phyloP scores from a whole-genome alignment of 2,113 vertebrate species.

The Cololabis saira region DNA sequence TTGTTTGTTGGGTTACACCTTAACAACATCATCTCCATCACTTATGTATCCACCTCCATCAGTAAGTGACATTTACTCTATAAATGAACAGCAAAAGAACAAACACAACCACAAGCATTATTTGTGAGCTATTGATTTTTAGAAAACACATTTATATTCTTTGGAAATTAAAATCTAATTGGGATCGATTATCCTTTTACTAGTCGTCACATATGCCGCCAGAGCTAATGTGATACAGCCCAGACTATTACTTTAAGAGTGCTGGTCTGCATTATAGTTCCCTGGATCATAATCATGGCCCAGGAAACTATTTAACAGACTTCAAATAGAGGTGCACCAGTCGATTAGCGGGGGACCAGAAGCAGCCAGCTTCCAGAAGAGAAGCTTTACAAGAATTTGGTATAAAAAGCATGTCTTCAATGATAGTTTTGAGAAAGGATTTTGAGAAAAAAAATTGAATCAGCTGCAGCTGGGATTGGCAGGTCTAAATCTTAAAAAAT shows the following conservation, averaged over 20 bases:
- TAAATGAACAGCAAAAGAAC: conserved; percentile 17
- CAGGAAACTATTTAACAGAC: no score
- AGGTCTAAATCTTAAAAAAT: no score
- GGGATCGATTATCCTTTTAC: not conserved
- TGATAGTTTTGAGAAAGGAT: no score
- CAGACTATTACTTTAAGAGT: not conserved
- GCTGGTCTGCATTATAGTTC: no score
- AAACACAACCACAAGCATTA: conserved; percentile 4
- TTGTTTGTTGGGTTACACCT: conserved; percentile 23
- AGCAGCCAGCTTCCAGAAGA: no score
- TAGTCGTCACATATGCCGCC: not conserved
- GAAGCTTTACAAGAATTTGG: no score
- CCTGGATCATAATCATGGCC: no score
- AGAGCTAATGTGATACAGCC: not conserved
- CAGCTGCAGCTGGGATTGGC: no score
- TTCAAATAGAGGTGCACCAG: no score
- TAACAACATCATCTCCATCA: conserved; percentile 36
- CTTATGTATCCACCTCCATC: conserved; percentile 23
- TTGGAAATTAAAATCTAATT: not conserved
- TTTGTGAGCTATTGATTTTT: not conserved
- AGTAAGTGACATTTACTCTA: conserved; percentile 33
- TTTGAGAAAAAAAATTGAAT: no score
- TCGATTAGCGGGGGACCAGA: no score
- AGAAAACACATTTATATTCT: not conserved
- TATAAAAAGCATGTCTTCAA: no score